These are phyloP conservation scores for Pomatorhinus ruficollis DNA, from an alignment of 2,113 vertebrate genomes.

Conservation along the genomic window DNA sequence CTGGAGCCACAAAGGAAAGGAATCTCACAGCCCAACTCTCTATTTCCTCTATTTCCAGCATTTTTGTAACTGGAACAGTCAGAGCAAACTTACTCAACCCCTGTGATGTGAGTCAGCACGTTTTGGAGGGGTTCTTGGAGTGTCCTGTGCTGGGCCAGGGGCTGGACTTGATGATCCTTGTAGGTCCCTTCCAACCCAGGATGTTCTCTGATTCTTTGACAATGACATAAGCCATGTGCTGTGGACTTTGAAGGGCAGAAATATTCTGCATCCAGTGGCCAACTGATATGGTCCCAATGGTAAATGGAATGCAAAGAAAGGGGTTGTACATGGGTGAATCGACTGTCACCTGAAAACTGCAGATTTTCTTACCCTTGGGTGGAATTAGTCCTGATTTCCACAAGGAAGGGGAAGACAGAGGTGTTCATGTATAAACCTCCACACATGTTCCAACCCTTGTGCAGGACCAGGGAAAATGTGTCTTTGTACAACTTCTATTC, in stretches of 20 bases:
- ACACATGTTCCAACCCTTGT: not conserved
- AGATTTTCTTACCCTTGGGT: not conserved
- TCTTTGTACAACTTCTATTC: not conserved
- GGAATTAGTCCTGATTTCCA: not conserved
- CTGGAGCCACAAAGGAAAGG: not conserved
- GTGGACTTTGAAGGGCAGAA: not conserved
- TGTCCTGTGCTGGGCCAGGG: not conserved
- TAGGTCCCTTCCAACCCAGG: not conserved
- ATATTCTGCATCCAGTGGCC: not conserved
- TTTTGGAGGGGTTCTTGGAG: not conserved
- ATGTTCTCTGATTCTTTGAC: not conserved
- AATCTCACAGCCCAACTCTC: not conserved
- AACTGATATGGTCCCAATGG: rapidly evolving
- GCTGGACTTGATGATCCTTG: not conserved
- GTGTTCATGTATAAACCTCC: rapidly evolving
- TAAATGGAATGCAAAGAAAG: not conserved
- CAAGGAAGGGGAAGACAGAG: not conserved
- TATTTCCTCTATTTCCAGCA: not conserved
- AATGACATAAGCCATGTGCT: not conserved
- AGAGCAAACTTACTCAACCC: not conserved
- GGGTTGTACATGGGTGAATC: not conserved
- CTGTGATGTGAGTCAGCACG: not conserved
- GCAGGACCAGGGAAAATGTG: rapidly evolving
- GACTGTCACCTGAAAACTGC: not conserved
- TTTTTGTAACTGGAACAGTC: not conserved